Evolutionary conservation across 64 coral and sea anemone species (phyloP).

Genomic region (Stylophora pistillata): DNA sequence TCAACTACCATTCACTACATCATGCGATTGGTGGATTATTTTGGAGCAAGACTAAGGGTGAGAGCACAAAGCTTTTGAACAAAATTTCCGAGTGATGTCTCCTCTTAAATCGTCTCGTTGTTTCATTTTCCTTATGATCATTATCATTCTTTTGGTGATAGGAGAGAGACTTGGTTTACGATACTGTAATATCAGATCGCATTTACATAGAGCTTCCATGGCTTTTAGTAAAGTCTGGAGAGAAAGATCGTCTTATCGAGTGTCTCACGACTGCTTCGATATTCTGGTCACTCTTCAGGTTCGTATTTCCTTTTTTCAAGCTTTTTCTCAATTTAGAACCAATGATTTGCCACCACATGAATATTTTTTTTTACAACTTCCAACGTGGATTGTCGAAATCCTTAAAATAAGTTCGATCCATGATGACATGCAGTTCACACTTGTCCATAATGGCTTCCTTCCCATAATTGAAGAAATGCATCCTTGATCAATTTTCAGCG

Average conservation of each 20-base stretch:
- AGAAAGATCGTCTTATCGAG: slow-evolving; percentile 67
- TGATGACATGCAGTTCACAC: too few relatives aligned
- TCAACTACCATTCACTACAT: slow-evolving; percentile 39
- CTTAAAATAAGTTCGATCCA: too few relatives aligned
- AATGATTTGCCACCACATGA: neutral
- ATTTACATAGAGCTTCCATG: slow-evolving; percentile 72
- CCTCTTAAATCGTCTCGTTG: neutral
- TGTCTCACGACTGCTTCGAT: slow-evolving; percentile 61
- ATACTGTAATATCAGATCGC: slow-evolving; percentile 57
- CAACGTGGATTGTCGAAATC: too few relatives aligned
- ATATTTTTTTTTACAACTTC: neutral
- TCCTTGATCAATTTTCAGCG: slow-evolving; percentile 14
- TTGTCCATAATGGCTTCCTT: neutral
- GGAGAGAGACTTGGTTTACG: slow-evolving; percentile 61
- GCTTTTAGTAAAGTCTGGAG: slow-evolving; percentile 63
- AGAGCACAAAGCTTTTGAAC: neutral
- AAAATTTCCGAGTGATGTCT: neutral
- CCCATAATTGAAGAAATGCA: neutral
- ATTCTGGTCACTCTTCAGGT: slow-evolving; percentile 66
- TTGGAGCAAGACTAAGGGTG: slow-evolving; percentile 39
- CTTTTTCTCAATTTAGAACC: neutral
- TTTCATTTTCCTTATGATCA: neutral
- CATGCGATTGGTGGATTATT: slow-evolving; percentile 31
- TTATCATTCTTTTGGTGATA: neutral
- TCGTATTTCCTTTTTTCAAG: neutral